phyloP scores from a whole-genome alignment of 2,888 invertebrate genomes.

The Baronia brevicornis region DNA sequence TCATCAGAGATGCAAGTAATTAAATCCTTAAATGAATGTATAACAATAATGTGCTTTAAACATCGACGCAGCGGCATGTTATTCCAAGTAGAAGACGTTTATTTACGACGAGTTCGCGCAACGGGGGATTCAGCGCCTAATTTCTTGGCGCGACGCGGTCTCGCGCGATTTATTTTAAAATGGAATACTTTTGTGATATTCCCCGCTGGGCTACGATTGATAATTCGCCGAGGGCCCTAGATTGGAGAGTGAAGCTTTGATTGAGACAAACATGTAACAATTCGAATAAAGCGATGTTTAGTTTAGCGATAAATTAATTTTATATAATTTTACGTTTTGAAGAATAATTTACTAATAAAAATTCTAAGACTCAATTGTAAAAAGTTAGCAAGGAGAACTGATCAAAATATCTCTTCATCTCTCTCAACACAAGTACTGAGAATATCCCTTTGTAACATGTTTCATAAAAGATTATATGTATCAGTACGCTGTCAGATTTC shows the following conservation, averaged over 20 bases:
- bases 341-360: no score
- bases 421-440: no score
- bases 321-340: no score
- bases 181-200: constrained; percentile 61
- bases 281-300: constrained; percentile 16
- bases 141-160: constrained; percentile 69
- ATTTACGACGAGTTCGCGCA: constrained; percentile 72
- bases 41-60: constrained; percentile 60
- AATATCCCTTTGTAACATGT: no score
- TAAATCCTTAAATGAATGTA: constrained; percentile 72
- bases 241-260: constrained; percentile 51
- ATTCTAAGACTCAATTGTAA: no score
- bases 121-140: constrained; percentile 69
- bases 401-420: no score
- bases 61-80: constrained; percentile 29
- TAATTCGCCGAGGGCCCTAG: constrained; percentile 57
- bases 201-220: constrained; percentile 67
- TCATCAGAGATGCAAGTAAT: constrained; percentile 65
- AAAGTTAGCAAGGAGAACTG: no score
- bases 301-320: no score
- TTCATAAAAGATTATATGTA: no score
- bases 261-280: constrained; percentile 58
- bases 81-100: constrained; percentile 47
- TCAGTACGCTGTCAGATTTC: no score
- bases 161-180: constrained; percentile 69